Evolutionary conservation across 2,888 invertebrate species (phyloP).

Genomic region (Nephrotoma guestfalica): DNA sequence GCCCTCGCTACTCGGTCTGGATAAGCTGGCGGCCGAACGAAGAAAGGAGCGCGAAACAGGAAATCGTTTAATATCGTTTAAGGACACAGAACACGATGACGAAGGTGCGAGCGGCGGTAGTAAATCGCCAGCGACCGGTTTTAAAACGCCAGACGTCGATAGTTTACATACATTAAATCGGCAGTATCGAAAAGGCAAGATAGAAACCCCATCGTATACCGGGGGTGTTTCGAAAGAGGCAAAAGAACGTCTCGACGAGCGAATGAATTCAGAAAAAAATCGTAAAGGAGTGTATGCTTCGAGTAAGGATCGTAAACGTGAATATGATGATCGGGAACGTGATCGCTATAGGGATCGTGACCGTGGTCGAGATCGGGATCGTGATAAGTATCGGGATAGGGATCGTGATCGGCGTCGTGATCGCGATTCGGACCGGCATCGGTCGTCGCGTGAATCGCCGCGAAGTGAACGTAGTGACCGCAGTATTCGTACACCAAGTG

Average conservation of each 20-base stretch:
- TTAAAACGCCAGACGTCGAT: constrained; percentile 27
- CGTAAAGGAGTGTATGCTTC: constrained; percentile 55
- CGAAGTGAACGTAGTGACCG: constrained; percentile 17
- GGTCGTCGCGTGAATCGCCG: constrained; percentile 18
- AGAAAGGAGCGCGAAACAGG: constrained; percentile 44
- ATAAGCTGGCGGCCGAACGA: constrained; percentile 68
- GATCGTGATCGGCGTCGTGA: constrained; percentile 18
- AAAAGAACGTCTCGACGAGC: constrained; percentile 52
- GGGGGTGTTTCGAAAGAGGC: constrained; percentile 67
- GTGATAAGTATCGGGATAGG: constrained; percentile 24
- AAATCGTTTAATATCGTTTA: constrained; percentile 51
- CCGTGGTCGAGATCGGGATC: constrained; percentile 19
- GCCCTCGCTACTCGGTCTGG: constrained; percentile 66
- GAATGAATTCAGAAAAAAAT: constrained; percentile 38
- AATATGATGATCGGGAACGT: constrained; percentile 25
- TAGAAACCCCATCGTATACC: constrained; percentile 89
- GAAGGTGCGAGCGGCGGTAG: constrained; percentile 18
- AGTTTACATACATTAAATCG: constrained; percentile 31
- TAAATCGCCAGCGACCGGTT: constrained; percentile 21
- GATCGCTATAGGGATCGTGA: constrained; percentile 20
- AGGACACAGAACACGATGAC: constrained; percentile 36
- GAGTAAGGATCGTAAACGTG: constrained; percentile 40
- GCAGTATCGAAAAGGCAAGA: constrained; percentile 62
- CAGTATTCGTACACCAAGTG: constrained; percentile 39
- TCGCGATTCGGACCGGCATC: constrained; percentile 18